Percentiles rank a stretch among this genome's conserved stretches.
Conservation (phyloP, 2,113 vertebrate genomes). For the Equus quagga region DNA sequence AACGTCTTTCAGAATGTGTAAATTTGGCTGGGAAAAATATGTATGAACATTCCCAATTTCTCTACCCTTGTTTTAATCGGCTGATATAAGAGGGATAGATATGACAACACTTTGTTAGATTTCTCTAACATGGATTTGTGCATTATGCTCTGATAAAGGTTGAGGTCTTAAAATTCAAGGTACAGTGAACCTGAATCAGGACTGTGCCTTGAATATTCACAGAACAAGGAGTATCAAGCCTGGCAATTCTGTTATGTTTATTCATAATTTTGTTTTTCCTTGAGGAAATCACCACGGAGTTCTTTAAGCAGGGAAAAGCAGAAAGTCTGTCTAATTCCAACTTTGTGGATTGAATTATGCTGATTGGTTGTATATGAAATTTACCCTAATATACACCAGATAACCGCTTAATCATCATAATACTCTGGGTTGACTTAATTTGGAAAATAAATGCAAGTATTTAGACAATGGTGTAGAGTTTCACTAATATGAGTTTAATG, state of each 20-base stretch:
- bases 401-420: background rate
- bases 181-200: background rate
- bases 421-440: background rate
- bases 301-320: background rate
- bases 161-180: background rate
- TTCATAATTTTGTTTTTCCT: no score
- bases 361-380: background rate
- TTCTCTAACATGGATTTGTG: background rate
- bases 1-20: background rate
- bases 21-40: background rate
- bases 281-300: background rate
- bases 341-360: background rate
- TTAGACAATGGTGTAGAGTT: background rate
- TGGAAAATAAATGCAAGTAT: slow-evolving; percentile 24
- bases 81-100: background rate
- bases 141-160: background rate
- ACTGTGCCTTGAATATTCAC: background rate
- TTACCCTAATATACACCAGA: background rate
- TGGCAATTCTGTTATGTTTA: background rate
- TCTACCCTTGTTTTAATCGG: background rate
- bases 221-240: background rate
- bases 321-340: background rate
- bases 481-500: slow-evolving; percentile 13
- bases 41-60: background rate
- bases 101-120: background rate